Conservation (phyloP, 37 sponge, comb jelly and placozoan genomes). For the Bolinopsis microptera region DNA sequence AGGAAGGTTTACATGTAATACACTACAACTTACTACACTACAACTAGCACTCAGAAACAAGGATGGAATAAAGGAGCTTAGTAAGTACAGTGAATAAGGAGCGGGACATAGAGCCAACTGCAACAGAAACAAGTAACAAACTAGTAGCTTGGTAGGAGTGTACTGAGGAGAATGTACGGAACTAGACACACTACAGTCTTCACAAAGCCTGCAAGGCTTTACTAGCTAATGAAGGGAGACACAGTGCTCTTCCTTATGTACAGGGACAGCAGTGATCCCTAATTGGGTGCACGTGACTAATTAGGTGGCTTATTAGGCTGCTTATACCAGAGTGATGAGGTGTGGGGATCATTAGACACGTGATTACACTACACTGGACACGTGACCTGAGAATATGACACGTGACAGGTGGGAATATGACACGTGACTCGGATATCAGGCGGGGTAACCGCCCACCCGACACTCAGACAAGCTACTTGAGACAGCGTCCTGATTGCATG, state of each 20-base stretch:
- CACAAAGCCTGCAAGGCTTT: neutral
- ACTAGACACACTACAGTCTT: neutral
- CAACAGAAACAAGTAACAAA: no score
- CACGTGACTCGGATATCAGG: no score
- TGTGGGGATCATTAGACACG: neutral
- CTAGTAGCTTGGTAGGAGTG: no score
- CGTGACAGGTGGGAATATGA: neutral
- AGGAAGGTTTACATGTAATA: no score
- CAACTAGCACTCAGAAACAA: no score
- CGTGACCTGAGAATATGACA: no score
- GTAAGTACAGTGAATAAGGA: no score
- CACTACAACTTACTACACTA: no score
- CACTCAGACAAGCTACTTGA: neutral
- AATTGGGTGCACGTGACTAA: slow-evolving; percentile 1
- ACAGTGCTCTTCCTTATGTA: neutral
- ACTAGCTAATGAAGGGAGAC: neutral
- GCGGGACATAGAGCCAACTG: no score
- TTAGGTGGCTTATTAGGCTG: neutral
- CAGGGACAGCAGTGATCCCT: neutral
- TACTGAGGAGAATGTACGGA: no score
- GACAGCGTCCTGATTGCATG: neutral
- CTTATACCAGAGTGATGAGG: neutral
- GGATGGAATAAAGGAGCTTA: no score
- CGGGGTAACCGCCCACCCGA: neutral
- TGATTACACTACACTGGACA: neutral